Conservation (phyloP, 2,888 invertebrate species). For the Heliconius sara region DNA sequence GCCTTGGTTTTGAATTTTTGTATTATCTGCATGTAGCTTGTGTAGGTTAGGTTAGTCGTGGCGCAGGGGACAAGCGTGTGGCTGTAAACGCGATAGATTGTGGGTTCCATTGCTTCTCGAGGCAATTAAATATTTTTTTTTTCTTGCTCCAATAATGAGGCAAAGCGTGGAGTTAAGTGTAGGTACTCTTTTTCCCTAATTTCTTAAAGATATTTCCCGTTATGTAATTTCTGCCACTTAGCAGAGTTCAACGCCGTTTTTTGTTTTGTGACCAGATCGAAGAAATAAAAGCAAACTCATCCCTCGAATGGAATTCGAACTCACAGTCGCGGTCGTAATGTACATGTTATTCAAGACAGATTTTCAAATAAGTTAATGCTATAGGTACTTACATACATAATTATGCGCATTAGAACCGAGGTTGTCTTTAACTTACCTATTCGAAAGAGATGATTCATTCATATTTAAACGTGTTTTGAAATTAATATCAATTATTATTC, state of each 20-base stretch:
- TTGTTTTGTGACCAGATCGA: background rate
- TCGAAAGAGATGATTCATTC: slow-evolving; percentile 12
- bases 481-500: background rate
- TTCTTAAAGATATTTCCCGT: background rate
- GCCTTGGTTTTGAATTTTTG: no score
- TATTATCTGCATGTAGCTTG: no score
- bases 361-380: no score
- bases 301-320: background rate
- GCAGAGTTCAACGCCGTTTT: background rate
- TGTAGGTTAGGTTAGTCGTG: no score
- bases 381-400: background rate
- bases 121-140: no score
- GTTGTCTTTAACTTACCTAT: slow-evolving; percentile 1
- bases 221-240: background rate
- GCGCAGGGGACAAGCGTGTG: no score
- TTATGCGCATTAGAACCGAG: background rate
- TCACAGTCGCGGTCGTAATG: background rate
- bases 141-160: no score
- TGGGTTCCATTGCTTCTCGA: no score
- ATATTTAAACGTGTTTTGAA: background rate
- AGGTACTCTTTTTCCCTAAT: no score
- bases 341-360: no score
- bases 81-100: no score
- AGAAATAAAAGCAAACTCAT: background rate
- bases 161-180: no score